A percentile compares a stretch with the other conserved stretches of the same genome.
These are phyloP conservation scores for Alentia gelatinosa DNA, from an alignment of 2,888 invertebrate species.

Conservation along the genomic window DNA sequence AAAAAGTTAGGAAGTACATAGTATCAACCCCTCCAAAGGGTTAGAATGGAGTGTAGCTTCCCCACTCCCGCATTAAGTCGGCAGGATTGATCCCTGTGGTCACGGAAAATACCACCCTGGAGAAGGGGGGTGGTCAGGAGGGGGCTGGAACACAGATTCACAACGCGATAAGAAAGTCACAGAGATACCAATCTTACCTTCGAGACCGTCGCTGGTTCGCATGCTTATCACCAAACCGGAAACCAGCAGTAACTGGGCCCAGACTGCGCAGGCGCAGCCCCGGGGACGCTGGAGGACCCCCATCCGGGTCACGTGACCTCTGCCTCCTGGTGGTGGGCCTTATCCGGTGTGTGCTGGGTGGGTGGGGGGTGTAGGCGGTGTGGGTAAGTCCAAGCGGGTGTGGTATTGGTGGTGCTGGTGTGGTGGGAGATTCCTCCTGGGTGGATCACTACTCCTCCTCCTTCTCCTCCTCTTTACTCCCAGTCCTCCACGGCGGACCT, in stretches of 20 bases:
- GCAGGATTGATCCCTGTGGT: too few species aligned
- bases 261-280: neutral
- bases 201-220: slow-evolving; percentile 33
- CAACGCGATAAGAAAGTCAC: slow-evolving; percentile 17
- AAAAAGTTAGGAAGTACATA: too few species aligned
- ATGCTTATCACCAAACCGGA: slow-evolving; percentile 35
- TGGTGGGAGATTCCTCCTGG: neutral
- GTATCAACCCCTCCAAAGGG: too few species aligned
- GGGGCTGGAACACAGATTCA: neutral
- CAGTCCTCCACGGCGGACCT: neutral
- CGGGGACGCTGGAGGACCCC: slow-evolving; percentile 3
- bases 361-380: neutral
- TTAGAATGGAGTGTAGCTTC: too few species aligned
- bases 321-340: neutral
- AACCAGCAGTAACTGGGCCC: slow-evolving; percentile 24
- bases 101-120: too few species aligned
- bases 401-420: neutral
- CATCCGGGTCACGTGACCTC: neutral
- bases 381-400: neutral
- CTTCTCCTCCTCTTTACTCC: too few species aligned
- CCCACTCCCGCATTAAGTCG: too few species aligned
- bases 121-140: too few species aligned
- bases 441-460: neutral
- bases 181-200: slow-evolving; percentile 30
- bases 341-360: neutral